A percentile compares a stretch with the other conserved stretches of the same genome.
Evolutionary conservation across 2,797 vertebrate species (phyloP).

Genomic region (Gallinago solitaria): DNA sequence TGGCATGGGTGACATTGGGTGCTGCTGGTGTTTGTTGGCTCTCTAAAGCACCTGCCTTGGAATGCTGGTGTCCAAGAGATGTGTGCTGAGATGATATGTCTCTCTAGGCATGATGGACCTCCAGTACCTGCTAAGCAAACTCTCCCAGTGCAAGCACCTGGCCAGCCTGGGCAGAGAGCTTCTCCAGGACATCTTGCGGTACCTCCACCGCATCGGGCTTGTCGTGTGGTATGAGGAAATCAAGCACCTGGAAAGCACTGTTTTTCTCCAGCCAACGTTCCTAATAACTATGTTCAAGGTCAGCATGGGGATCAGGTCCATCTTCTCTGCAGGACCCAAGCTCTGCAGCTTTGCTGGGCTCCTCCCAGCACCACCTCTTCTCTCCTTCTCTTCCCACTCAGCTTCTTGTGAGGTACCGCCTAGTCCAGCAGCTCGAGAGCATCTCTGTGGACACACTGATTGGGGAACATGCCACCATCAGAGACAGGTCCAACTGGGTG

Average conservation of each 20-base stretch:
- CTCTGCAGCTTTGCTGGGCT: background rate
- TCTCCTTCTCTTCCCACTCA: background rate
- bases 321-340: too few relatives aligned
- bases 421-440: constrained; percentile 70
- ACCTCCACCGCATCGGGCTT: constrained; percentile 78
- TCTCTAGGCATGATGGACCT: constrained; percentile 74
- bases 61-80: background rate
- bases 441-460: constrained; percentile 65
- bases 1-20: fast-evolving
- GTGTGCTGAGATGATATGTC: background rate
- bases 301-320: background rate
- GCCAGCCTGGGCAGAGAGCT: constrained; percentile 62
- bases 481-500: constrained; percentile 75
- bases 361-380: background rate
- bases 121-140: constrained; percentile 65
- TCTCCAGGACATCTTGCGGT: constrained; percentile 76
- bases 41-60: background rate
- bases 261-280: constrained; percentile 80
- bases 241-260: constrained; percentile 51
- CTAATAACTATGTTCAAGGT: constrained; percentile 83
- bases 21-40: background rate
- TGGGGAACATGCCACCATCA: constrained; percentile 58
- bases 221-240: constrained; percentile 81
- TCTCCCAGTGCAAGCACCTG: background rate
- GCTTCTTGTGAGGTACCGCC: constrained; percentile 77